phyloP scores from a whole-genome alignment of 2,888 invertebrate genomes.

The Pemphredon lugubris region DNA sequence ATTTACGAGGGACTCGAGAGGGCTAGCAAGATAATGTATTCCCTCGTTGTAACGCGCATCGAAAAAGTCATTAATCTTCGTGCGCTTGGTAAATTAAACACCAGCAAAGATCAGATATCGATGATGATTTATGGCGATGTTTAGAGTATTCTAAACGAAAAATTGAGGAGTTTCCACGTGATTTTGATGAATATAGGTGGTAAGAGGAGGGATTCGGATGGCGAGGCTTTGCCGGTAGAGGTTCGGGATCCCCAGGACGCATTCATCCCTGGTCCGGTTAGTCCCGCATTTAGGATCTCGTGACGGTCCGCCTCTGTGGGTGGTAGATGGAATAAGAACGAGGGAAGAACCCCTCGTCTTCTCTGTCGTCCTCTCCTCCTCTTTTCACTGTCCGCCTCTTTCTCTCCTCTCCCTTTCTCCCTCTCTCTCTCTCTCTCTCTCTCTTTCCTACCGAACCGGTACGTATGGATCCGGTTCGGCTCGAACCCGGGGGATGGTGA shows the following conservation, averaged over 20 bases:
- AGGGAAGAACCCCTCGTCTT: conserved; percentile 53
- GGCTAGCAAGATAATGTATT: no score
- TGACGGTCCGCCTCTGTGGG: conserved; percentile 66
- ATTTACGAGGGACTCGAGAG: no score
- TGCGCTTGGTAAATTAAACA: no score
- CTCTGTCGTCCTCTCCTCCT: conserved; percentile 11
- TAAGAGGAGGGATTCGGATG: conserved; percentile 41
- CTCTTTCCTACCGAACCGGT: conserved; percentile 19
- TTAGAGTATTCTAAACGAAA: conserved; percentile 1
- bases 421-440: conserved; percentile 10
- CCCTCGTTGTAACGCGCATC: no score
- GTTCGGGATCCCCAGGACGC: conserved; percentile 16
- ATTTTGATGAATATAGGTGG: conserved; percentile 17
- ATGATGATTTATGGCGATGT: no score
- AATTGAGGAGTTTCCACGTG: conserved; percentile 5
- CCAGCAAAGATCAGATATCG: no score
- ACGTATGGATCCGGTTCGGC: conserved; percentile 41
- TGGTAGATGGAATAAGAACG: conserved; percentile 71
- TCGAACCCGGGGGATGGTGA: conserved; percentile 35
- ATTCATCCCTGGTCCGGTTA: conserved; percentile 43
- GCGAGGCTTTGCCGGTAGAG: conserved; percentile 18
- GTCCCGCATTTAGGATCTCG: conserved; percentile 64
- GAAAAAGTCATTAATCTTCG: no score
- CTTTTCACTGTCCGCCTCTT: conserved; percentile 12
- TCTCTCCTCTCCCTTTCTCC: conserved; percentile 13